Base-by-base conservation (phyloP, 2,113 vertebrate species). In the Reinhardtius hippoglossoides region DNA sequence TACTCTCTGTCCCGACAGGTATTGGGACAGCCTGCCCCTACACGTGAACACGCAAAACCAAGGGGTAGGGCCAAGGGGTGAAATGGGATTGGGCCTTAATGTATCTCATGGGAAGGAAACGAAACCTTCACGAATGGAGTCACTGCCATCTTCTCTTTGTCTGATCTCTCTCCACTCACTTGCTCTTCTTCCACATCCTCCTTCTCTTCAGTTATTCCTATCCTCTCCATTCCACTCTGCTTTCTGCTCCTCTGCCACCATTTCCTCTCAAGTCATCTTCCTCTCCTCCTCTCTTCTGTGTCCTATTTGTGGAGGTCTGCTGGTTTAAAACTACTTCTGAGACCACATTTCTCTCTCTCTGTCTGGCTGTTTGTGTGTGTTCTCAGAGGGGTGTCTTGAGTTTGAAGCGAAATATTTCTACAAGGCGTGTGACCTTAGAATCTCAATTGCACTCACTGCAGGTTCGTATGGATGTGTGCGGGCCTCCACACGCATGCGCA, bases 321-420 rank as follows among this genome's bases (percentile, higher is more conserved):
- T 76, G 73, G 73, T 58, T 66, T 77, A 60, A 74, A 23, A 82
- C 67, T 60, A 73, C 71, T 65, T 74, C 31, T 62, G 59, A 80
- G 57, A 48, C 42, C 0, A 63, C 3, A 8, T 71, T 8, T 60
- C 24, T 57, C 55, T 56, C 54, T 56, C 54, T 54, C 50, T 55
- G 31, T 31, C 2, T 55, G 31, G 31, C 60, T 71, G 67, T 27
- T 3, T 27, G 65, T 65, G 68, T 62, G 61, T 60, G 71, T 67
- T 76, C 79, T 89, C 80, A 69, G 78, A 85, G 72, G 61, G 80
- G 71, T 70, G 67, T 81, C 76, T 87, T 78, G 62, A 78, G 80
- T 83, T 78, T 78, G 69, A 88, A 84, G 61, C 80, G 62, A 78
- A 88, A 72, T 80, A 85, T 81, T 88, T 80, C 81, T 89, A 69